These are phyloP conservation scores for Hypena proboscidalis DNA, from an alignment of 2,888 invertebrate genomes.

Conservation along the genomic window DNA sequence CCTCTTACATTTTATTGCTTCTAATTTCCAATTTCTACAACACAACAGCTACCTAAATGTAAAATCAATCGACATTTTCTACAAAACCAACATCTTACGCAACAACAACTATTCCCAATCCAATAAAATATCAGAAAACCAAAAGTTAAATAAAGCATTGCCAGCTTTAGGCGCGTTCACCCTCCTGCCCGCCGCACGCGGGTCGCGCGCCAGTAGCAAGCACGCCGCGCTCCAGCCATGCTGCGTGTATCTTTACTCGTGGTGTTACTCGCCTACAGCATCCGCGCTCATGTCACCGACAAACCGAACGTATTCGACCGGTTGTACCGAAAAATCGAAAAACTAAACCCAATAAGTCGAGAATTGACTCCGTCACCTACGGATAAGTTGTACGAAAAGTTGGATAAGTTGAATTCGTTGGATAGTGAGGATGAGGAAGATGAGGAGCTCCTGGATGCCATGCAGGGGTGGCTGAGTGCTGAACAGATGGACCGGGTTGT, in stretches of 20 bases:
- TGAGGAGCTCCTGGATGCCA: slow-evolving; percentile 65
- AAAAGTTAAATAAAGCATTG: slow-evolving; percentile 20
- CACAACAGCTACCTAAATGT: no score
- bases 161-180: slow-evolving; percentile 31
- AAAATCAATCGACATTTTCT: no score
- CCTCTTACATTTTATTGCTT: no score
- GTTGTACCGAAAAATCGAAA: slow-evolving; percentile 69
- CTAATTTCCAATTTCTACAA: no score
- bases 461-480: slow-evolving; percentile 63
- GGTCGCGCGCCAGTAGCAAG: slow-evolving; percentile 53
- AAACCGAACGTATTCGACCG: slow-evolving; percentile 62
- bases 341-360: slow-evolving; percentile 51
- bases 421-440: slow-evolving; percentile 64
- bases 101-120: no score
- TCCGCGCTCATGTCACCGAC: slow-evolving; percentile 66
- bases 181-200: slow-evolving; percentile 33
- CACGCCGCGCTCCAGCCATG: slow-evolving; percentile 65
- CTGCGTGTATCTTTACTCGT: slow-evolving; percentile 60
- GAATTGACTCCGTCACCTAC: slow-evolving; percentile 41
- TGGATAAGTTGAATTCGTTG: slow-evolving; percentile 66
- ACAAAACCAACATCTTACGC: no score
- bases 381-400: slow-evolving; percentile 62
- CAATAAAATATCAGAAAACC: no score
- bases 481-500: slow-evolving; percentile 66
- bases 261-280: slow-evolving; percentile 57